Evolutionary conservation across 1,140 invertebrate genomes (phyloP).

Genomic region (Drosophila leontia): DNA sequence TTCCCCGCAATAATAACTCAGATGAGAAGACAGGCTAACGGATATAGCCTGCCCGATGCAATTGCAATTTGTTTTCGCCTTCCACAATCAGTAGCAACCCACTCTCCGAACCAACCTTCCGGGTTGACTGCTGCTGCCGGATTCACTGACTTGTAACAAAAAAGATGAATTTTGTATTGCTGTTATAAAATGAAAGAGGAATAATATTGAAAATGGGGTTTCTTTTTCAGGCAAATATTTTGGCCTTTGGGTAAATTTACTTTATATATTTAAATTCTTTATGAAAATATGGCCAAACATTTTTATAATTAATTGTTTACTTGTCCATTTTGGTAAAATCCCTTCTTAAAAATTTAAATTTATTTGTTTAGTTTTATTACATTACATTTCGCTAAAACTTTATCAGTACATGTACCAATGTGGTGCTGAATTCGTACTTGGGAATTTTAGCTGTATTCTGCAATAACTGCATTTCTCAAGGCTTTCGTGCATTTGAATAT

Average conservation of each 20-base stretch:
- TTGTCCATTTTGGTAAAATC: no score
- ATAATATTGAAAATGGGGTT: conserved; percentile 18
- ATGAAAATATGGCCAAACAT: not conserved
- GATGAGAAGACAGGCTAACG: conserved; percentile 2
- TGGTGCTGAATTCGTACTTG: no score
- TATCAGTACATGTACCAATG: no score
- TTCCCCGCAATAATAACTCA: conserved; percentile 33
- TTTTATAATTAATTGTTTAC: not conserved
- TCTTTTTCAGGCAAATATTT: conserved; percentile 28
- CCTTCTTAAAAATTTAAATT: no score
- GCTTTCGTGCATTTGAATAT: no score
- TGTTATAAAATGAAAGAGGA: conserved; percentile 16
- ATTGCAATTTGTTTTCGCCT: conserved; percentile 35
- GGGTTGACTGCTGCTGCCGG: conserved; percentile 14
- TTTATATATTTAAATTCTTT: not conserved
- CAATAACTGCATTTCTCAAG: no score
- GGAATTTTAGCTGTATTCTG: no score
- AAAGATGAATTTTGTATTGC: conserved; percentile 43
- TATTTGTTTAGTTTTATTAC: no score
- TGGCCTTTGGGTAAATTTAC: not conserved
- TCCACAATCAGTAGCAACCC: not conserved
- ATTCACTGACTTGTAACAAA: conserved; percentile 51
- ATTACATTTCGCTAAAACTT: no score
- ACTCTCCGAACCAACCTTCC: conserved; percentile 1
- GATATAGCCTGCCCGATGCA: conserved; percentile 5